Conservation (phyloP, 1,140 invertebrate species). For the honey bee (Apis mellifera) region Amel_HAv3.1 CM009935.2:11645501-11646000, state of each 20-base stretch:
- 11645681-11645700: too few relatives aligned
- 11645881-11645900: too few relatives aligned
- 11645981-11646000: too few relatives aligned
- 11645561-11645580: conserved; percentile 44
- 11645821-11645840: too few relatives aligned
- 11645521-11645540: too few relatives aligned
- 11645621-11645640: conserved; percentile 62
- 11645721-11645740: conserved; percentile 19
- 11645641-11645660: conserved; percentile 49
- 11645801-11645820: neutral
- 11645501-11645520: too few relatives aligned
- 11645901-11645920: too few relatives aligned
- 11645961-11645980: too few relatives aligned
- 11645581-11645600: conserved; percentile 53
- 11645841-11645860: neutral
- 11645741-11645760: conserved; percentile 20
- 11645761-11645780: conserved; percentile 30
- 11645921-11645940: too few relatives aligned
- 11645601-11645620: conserved; percentile 66
- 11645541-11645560: too few relatives aligned
- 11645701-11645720: conserved; percentile 46
- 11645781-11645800: conserved; percentile 52
- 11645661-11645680: too few relatives aligned
- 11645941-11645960: too few relatives aligned
- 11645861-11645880: neutral